Evolutionary conservation across 1,140 invertebrate species (phyloP).

Genomic region (Bilobella aurantiaca): DNA sequence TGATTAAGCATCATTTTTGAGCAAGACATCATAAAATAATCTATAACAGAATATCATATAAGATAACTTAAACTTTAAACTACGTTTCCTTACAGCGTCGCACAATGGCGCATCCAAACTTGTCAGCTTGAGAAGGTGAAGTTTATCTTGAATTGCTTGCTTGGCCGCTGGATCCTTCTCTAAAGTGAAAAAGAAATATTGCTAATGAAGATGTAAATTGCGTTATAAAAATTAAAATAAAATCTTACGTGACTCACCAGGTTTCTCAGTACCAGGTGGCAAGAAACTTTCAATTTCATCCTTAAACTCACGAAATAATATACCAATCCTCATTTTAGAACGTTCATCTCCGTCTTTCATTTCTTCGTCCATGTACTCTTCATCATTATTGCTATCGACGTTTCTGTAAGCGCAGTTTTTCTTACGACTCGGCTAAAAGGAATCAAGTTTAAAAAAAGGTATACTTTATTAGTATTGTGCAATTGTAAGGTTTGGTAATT

Average conservation of each 20-base stretch:
- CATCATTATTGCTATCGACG: slow-evolving; percentile 32
- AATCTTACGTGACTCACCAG: slow-evolving; percentile 7
- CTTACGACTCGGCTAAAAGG: too few species aligned
- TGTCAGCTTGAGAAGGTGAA: slow-evolving; percentile 33
- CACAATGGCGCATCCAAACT: slow-evolving; percentile 21
- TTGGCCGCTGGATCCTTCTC: slow-evolving; percentile 28
- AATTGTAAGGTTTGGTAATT: too few species aligned
- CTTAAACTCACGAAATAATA: slow-evolving; percentile 35
- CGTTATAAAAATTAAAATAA: neutral
- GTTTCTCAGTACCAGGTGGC: slow-evolving; percentile 24
- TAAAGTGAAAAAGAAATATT: slow-evolving; percentile 6
- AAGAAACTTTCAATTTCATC: slow-evolving; percentile 30
- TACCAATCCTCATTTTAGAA: slow-evolving; percentile 59
- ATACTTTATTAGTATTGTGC: too few species aligned
- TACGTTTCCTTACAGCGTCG: slow-evolving; percentile 14
- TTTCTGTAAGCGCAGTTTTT: neutral
- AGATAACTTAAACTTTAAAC: too few species aligned
- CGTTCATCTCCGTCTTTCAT: slow-evolving; percentile 61
- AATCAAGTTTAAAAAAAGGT: too few species aligned
- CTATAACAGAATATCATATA: too few species aligned
- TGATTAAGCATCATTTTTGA: neutral
- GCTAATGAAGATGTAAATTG: neutral
- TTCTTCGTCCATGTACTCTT: slow-evolving; percentile 69
- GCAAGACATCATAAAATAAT: neutral
- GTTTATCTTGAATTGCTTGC: slow-evolving; percentile 31